These are phyloP conservation scores for Danio kyathit DNA, from an alignment of 2,797 vertebrate genomes.

Conservation along the genomic window DNA sequence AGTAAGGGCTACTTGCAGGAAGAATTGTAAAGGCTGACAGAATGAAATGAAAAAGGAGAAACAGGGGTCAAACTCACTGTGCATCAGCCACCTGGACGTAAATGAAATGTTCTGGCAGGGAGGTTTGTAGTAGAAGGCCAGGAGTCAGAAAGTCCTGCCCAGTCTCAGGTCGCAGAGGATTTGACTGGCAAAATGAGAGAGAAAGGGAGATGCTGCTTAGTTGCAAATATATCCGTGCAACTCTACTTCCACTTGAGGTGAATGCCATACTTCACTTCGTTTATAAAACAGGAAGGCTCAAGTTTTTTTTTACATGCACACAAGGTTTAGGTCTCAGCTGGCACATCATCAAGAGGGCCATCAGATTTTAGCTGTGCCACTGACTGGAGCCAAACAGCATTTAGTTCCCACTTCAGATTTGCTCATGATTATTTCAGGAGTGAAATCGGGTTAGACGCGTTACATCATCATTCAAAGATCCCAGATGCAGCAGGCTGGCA, in stretches of 20 bases:
- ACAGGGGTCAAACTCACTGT: conserved; percentile 29
- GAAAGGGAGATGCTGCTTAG: not conserved
- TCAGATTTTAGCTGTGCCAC: conserved; percentile 6
- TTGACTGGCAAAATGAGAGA: conserved; percentile 40
- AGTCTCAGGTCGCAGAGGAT: conserved; percentile 9
- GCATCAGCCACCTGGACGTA: conserved; percentile 3
- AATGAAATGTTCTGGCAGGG: conserved; percentile 22
- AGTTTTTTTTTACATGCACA: not conserved
- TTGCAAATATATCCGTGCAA: not conserved
- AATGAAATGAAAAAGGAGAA: conserved; percentile 20
- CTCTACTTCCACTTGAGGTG: conserved; percentile 5
- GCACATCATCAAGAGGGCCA: conserved; percentile 11
- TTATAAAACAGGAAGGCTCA: not conserved
- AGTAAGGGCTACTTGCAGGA: not conserved
- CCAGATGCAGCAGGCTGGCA: conserved; percentile 40
- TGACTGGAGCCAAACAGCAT: conserved; percentile 34
- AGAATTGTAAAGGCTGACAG: not conserved
- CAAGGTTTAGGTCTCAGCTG: not conserved
- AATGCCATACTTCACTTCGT: not conserved
- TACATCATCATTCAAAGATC: conserved; percentile 51
- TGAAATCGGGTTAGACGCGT: conserved; percentile 43
- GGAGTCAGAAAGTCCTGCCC: conserved; percentile 7
- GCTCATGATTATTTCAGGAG: conserved; percentile 42
- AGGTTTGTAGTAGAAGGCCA: conserved; percentile 30
- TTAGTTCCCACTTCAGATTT: conserved; percentile 23